Base-by-base conservation (phyloP, 2,797 vertebrate species). In the Gymnodraco acuticeps region DNA sequence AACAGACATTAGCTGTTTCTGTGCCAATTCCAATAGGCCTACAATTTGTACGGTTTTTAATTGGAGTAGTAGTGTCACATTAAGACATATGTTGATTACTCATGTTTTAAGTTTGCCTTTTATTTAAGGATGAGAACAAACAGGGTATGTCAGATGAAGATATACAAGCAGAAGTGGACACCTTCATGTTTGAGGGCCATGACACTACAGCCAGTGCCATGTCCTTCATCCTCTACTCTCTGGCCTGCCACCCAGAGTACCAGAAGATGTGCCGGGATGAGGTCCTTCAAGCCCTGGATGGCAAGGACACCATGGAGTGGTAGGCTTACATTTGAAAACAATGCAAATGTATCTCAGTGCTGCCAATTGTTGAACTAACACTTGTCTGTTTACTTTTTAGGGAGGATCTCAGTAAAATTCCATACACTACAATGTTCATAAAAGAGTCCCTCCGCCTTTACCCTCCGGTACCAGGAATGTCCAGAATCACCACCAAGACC, bases 351-450 rank as follows among this genome's bases (percentile, higher is more conserved):
- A 23, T 23, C 2, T 23, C 23, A 23, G 23, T 23, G 23, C 23
- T 23, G 23, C 23, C 23, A 23, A 23, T 23, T 23, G 23, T 23
- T 23, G 23, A 23, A 23, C 23, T 2, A 23, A 23, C 2, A 23
- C 23, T 23, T 23, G 23, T 23, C 2, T 3, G 23, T 23, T 23
- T 23, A 23, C 23, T 23, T 23, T 23, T 23, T 23, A 23, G 23
- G 23, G 23, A 23, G 23, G 23, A 23, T 23, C 23, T 23, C 23
- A 91, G 61, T 85, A 95, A 96, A 90, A 95, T 99, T 82, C 89
- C 95, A 0, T 99, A 98, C 81, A 97, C 94, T 47, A 97, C 96
- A 0, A 97, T 97, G 97, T 98, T 97, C 81, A 96, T 99, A 81
- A 98, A 98, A 81, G 98, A 99, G 85, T 95, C 92, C 1, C 83